These are phyloP conservation scores for Disparrhopalites patrizii DNA, from an alignment of 2,888 invertebrate species.

Conservation along the genomic window DNA sequence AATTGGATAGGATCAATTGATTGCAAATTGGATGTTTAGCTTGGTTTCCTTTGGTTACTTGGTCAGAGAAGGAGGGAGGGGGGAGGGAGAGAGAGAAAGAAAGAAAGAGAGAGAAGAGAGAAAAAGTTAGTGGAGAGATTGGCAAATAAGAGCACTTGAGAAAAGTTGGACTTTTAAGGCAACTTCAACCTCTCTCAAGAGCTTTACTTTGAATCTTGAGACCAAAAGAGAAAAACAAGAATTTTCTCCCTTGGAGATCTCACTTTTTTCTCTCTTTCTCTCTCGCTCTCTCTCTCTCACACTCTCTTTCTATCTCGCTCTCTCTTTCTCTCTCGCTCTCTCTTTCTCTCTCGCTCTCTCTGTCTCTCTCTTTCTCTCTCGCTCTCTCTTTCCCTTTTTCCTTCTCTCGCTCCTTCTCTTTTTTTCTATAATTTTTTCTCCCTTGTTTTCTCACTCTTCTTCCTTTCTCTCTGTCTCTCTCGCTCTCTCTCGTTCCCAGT, in stretches of 20 bases:
- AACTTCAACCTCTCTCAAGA: conserved; percentile 13
- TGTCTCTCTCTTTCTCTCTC: too few relatives aligned
- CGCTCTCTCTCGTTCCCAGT: background rate
- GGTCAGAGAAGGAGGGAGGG: conserved; percentile 2
- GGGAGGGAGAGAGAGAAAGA: background rate
- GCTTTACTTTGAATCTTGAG: conserved; percentile 1
- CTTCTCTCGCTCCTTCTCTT: too few relatives aligned
- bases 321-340: too few relatives aligned
- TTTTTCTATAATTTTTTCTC: too few relatives aligned
- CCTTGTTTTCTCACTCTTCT: too few relatives aligned
- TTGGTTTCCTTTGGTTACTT: conserved; percentile 16
- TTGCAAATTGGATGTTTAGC: conserved; percentile 26
- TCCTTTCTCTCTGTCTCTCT: too few relatives aligned
- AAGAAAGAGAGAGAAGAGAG: background rate
- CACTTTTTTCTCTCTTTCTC: background rate
- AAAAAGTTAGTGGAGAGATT: conserved; percentile 11
- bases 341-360: too few relatives aligned
- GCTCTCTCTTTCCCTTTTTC: background rate
- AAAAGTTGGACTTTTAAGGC: conserved; percentile 23
- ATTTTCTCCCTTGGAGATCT: background rate
- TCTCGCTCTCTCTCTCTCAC: background rate
- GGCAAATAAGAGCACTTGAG: conserved; percentile 21
- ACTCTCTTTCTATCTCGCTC: too few relatives aligned
- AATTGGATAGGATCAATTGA: conserved; percentile 28
- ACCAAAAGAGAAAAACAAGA: conserved; percentile 7